Evolutionary conservation across 2,113 vertebrate species (phyloP), one percentile per base, ranked within the genome.

Genomic region (Sciurus niger): DNA sequence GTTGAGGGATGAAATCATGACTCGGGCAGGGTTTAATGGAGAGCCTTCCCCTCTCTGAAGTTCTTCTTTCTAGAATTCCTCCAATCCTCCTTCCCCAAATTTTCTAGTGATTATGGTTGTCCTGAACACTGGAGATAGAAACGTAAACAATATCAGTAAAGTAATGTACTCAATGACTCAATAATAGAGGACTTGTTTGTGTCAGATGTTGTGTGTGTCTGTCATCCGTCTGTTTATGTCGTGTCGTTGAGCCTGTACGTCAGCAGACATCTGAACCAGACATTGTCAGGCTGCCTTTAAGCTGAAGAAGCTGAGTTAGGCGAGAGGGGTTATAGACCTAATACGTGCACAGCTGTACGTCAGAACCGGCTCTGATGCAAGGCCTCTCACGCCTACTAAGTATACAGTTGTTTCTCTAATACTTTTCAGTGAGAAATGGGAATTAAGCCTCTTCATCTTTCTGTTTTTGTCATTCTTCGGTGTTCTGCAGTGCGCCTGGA

Each of bases 391-490:
- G 11, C 34, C 24, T 72, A 6, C 9, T 20, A 28, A 76, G 55
- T 77, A 8, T 18, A 30, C 2, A 73, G 2, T 37, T 32, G 17
- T 43, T 46, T n/a, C 43, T 78, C 63, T 63, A 8, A n/a, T 2
- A 16, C 63, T 84, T 96, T 67, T 48, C 30, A 55, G 32, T 51
- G 51, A 74, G 51, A 51, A 40, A 68, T 37, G 46, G 12, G n/a
- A 43, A 55, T 77, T 8, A 32, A 22, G 18, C 63, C 87, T 91
- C 70, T 28, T 85, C 30, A 70, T 92, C 88, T 72, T 34, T 82
- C 9, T 80, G 11, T 82, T 92, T 55, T 86, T 60, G 96, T 89
- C 65, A 63, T 48, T 37, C 58, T 2, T 78, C 78, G 87, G n/a
- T 67, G 6, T 86, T 95, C n/a, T 68, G 2, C 8, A 25, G 18